Evolutionary conservation across 2,797 vertebrate species (phyloP).

Genomic region (Lepidocolaptes lacrymiger): DNA sequence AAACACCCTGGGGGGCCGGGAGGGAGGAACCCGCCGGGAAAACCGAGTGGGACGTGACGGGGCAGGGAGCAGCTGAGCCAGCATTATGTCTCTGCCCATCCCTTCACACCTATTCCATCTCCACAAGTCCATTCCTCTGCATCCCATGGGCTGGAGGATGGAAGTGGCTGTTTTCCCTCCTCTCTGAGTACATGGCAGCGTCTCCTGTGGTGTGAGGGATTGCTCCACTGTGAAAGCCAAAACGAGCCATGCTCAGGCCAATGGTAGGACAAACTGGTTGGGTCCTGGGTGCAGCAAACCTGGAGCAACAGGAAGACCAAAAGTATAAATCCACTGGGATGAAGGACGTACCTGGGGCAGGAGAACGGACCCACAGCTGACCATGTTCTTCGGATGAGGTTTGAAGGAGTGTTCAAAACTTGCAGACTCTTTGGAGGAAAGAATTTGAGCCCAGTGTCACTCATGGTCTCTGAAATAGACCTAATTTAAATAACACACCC

Average conservation of each 20-base stretch:
- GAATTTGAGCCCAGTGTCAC: background rate
- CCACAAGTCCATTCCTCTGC: background rate
- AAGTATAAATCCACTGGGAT: background rate
- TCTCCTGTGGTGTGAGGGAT: background rate
- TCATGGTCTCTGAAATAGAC: background rate
- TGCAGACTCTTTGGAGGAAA: background rate
- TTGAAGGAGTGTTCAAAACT: background rate
- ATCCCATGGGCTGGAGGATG: background rate
- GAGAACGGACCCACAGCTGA: background rate
- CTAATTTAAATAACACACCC: background rate
- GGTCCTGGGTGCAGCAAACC: fast-evolving
- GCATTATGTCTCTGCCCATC: background rate
- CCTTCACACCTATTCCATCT: background rate
- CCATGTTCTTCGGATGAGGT: background rate
- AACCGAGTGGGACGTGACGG: background rate
- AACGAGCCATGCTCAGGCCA: background rate
- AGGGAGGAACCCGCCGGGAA: background rate
- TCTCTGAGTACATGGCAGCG: fast-evolving
- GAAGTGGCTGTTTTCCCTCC: background rate
- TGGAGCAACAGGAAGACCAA: background rate
- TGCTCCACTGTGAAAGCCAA: background rate
- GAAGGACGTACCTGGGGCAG: background rate
- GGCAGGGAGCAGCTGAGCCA: background rate
- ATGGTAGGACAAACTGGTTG: background rate
- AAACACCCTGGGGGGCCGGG: background rate